Evolutionary conservation across 2,888 invertebrate genomes (phyloP).

Genomic region (Cepaea hortensis): DNA sequence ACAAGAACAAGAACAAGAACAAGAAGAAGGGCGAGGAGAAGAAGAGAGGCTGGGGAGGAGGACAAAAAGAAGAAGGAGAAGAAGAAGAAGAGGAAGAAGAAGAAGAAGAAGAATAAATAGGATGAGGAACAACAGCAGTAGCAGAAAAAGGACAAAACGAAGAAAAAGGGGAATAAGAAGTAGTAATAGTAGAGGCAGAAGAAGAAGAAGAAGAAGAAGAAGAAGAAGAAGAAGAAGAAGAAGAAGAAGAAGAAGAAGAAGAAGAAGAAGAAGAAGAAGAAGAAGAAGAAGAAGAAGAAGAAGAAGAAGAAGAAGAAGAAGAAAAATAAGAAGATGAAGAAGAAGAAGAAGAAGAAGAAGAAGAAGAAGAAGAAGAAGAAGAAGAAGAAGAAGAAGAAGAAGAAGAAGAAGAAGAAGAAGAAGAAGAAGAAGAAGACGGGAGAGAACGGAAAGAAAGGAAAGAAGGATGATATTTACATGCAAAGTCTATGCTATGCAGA

Average conservation of each 20-base stretch:
- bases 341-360: not conserved
- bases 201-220: not conserved
- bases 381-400: not conserved
- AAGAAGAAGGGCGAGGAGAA: conserved; percentile 9
- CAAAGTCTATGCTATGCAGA: not conserved
- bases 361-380: not conserved
- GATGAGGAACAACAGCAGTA: not conserved
- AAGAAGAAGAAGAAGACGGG: not conserved
- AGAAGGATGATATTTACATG: not conserved
- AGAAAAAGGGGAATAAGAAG: not conserved
- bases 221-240: not conserved
- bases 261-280: not conserved
- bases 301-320: not conserved
- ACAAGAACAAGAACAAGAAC: not conserved
- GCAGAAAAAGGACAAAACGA: not conserved
- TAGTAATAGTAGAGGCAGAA: not conserved
- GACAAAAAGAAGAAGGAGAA: not conserved
- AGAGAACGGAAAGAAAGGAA: not conserved
- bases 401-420: not conserved
- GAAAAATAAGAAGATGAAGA: not conserved
- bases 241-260: not conserved
- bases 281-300: not conserved
- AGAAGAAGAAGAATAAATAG: not conserved
- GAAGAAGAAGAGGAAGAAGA: not conserved
- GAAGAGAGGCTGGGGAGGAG: not conserved